phyloP scores from a whole-genome alignment of 2,113 vertebrate genomes.

The Gnathochromis pfefferi region DNA sequence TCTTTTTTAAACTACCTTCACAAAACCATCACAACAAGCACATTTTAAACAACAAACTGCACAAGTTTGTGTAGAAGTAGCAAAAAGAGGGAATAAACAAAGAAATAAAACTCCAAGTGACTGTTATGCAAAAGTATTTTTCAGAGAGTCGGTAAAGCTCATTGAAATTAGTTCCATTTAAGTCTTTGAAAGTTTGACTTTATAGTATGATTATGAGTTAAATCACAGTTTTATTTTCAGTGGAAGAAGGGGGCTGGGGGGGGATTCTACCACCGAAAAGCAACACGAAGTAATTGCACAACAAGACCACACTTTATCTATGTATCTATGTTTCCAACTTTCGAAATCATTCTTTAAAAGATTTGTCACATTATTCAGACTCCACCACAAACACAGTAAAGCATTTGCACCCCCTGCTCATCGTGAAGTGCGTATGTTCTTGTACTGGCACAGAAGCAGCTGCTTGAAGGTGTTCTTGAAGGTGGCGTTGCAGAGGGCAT shows the following conservation, averaged over 20 bases:
- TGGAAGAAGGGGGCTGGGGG: not conserved
- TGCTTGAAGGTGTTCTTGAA: conserved; percentile 99
- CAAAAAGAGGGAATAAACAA: not conserved
- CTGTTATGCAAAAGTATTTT: not conserved
- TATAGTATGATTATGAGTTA: not conserved
- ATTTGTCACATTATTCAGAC: not conserved
- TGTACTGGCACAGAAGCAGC: conserved; percentile 92
- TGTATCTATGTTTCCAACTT: not conserved
- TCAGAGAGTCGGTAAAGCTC: not conserved
- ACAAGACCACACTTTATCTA: not conserved
- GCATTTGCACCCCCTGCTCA: conserved; percentile 47
- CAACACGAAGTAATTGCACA: not conserved
- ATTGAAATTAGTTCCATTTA: not conserved
- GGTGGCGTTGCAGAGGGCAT: conserved; percentile 91
- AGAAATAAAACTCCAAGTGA: not conserved
- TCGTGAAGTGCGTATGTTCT: conserved; percentile 87
- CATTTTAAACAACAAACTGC: not conserved
- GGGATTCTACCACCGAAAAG: not conserved
- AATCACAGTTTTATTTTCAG: not conserved
- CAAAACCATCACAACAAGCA: not conserved
- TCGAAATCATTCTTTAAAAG: not conserved
- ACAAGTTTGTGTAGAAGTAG: not conserved
- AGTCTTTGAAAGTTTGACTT: not conserved
- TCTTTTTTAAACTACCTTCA: not conserved
- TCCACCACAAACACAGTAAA: not conserved